Conservation (phyloP, 2,113 vertebrate genomes). For the Odontesthes bonariensis region DNA sequence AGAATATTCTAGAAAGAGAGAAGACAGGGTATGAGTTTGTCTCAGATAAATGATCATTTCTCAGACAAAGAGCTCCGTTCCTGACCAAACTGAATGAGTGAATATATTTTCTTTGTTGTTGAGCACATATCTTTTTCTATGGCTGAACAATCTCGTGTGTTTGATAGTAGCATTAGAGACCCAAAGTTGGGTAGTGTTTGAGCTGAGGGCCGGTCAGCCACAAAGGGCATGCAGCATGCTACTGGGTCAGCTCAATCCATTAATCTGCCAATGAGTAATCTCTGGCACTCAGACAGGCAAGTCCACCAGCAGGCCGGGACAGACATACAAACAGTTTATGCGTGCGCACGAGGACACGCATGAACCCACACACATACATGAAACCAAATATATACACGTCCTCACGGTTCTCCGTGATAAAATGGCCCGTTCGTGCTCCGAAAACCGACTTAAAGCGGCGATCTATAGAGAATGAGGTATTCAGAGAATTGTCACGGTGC, state of each 20-base stretch:
- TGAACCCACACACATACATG: background rate
- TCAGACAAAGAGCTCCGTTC: conserved; percentile 11
- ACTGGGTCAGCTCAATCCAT: conserved; percentile 82
- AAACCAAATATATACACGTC: background rate
- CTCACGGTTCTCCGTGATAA: background rate
- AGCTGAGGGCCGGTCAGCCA: conserved; percentile 56
- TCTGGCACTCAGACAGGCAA: conserved; percentile 73
- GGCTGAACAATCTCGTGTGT: conserved; percentile 47
- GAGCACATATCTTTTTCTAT: background rate
- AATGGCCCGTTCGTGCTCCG: background rate
- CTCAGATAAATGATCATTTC: background rate
- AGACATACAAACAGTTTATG: conserved; percentile 32
- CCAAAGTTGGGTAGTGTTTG: conserved; percentile 55
- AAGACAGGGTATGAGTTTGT: conserved; percentile 21
- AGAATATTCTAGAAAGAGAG: conserved; percentile 92
- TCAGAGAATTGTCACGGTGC: conserved; percentile 51
- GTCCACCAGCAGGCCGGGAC: conserved; percentile 55
- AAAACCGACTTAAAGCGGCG: conserved; percentile 10
- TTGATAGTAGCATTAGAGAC: conserved; percentile 38
- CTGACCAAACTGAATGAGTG: background rate
- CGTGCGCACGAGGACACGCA: conserved; percentile 9
- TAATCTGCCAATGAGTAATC: conserved; percentile 83
- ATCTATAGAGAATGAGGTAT: conserved; percentile 44
- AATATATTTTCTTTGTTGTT: background rate
- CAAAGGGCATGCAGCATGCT: conserved; percentile 74